A percentile compares a stretch with the other conserved stretches of the same genome.
phyloP scores from a whole-genome alignment of 2,888 invertebrate genomes.

The Antheraea assamensis region DNA sequence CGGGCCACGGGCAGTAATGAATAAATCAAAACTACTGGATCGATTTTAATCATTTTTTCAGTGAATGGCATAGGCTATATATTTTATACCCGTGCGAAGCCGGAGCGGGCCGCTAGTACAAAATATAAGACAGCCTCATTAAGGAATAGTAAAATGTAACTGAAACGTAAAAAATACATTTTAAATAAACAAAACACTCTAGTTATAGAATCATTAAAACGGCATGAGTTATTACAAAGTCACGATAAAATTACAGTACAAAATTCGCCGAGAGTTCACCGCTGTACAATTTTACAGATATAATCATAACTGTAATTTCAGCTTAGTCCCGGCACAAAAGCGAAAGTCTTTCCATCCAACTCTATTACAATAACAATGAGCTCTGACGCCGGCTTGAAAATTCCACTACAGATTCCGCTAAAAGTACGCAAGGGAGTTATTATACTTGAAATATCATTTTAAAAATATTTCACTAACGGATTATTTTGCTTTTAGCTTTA shows the following conservation, averaged over 20 bases:
- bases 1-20: no score
- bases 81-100: no score
- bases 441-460: not conserved
- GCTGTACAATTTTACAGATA: slow-evolving; percentile 4
- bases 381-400: slow-evolving; percentile 7
- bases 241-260: not conserved
- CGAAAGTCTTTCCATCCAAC: slow-evolving; percentile 12
- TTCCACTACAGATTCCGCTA: not conserved
- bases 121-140: no score
- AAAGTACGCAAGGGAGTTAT: not conserved
- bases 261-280: not conserved
- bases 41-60: no score
- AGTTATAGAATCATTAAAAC: not conserved
- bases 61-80: no score
- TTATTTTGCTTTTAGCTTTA: not conserved
- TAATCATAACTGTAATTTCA: slow-evolving; percentile 4
- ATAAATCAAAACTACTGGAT: no score
- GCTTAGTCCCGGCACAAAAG: slow-evolving; percentile 1
- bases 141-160: no score
- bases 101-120: no score
- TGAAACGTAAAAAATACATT: not conserved
- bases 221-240: not conserved
- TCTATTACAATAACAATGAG: slow-evolving; percentile 16
- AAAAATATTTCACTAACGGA: not conserved
- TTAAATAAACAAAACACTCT: not conserved